A percentile compares a stretch with the other conserved stretches of the same genome.
These are phyloP conservation scores for Anabacerthia variegaticeps DNA, from an alignment of 2,797 vertebrate species.

Conservation along the genomic window DNA sequence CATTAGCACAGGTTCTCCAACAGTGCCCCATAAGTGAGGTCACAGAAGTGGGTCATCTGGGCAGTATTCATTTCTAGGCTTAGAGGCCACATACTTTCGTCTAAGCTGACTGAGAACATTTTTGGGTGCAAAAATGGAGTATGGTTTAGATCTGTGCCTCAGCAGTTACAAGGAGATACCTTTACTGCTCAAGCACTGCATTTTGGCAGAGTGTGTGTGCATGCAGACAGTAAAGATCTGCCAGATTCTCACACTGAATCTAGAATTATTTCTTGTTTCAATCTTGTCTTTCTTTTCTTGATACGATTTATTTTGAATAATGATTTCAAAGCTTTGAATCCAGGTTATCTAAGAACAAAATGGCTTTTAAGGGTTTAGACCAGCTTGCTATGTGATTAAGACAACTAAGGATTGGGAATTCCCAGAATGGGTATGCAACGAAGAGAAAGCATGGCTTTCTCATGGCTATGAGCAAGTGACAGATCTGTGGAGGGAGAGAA, in stretches of 20 bases:
- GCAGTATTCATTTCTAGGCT: background rate
- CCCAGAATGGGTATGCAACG: background rate
- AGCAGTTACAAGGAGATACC: background rate
- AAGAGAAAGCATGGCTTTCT: background rate
- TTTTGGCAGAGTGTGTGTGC: background rate
- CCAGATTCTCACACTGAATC: background rate
- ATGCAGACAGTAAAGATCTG: background rate
- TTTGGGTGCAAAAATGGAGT: background rate
- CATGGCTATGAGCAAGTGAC: background rate
- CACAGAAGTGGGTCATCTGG: background rate
- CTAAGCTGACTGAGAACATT: background rate
- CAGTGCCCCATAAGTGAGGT: background rate
- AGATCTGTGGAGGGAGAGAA: background rate
- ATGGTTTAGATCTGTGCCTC: background rate
- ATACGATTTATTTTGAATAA: background rate
- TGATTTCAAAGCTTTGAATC: background rate
- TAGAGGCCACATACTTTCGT: background rate
- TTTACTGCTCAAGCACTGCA: background rate
- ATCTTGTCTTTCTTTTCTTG: background rate
- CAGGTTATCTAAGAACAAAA: background rate
- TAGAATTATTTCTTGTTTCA: constrained; percentile 21
- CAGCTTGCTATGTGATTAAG: background rate
- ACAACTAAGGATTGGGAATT: background rate
- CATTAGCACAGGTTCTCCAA: background rate
- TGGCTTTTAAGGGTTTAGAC: background rate